These are phyloP conservation scores for Exocentrus adspersus DNA, from an alignment of 2,888 invertebrate genomes.

Conservation along the genomic window DNA sequence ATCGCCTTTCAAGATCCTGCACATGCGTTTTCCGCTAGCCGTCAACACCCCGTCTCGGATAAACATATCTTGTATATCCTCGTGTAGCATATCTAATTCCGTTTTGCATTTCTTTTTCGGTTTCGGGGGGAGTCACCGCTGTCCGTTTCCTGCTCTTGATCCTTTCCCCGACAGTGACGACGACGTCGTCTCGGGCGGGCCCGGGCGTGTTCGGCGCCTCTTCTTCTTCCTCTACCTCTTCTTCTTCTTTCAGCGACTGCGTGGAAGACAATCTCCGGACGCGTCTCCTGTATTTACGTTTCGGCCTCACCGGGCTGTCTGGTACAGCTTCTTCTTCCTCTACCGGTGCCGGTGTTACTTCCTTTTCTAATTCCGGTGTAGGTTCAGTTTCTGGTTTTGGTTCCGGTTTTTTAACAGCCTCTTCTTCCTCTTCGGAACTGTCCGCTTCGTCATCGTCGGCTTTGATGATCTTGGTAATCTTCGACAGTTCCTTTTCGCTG, in stretches of 20 bases:
- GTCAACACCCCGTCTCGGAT: slow-evolving; percentile 72
- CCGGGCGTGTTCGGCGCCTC: slow-evolving; percentile 37
- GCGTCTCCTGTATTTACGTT: slow-evolving; percentile 34
- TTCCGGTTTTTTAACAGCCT: slow-evolving; percentile 32
- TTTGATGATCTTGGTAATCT: slow-evolving; percentile 69
- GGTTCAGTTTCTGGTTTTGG: slow-evolving; percentile 12
- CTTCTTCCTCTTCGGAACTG: slow-evolving; percentile 60
- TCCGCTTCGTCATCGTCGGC: slow-evolving; percentile 69
- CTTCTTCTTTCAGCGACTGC: slow-evolving; percentile 35
- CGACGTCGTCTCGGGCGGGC: slow-evolving; percentile 51
- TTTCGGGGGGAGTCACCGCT: slow-evolving; percentile 18
- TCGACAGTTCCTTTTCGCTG: slow-evolving; percentile 62
- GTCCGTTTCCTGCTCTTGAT: slow-evolving; percentile 47
- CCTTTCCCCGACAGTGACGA: slow-evolving; percentile 47
- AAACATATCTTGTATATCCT: slow-evolving; percentile 77
- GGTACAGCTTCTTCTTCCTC: too few relatives aligned
- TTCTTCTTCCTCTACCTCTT: slow-evolving; percentile 28
- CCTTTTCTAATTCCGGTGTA: slow-evolving; percentile 3
- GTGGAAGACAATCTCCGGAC: slow-evolving; percentile 32
- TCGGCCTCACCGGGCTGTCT: slow-evolving; percentile 33
- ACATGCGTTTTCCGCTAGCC: slow-evolving; percentile 73
- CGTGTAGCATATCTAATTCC: slow-evolving; percentile 73
- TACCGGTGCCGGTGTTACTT: neutral
- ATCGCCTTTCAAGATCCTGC: slow-evolving; percentile 65
- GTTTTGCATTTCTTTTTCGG: slow-evolving; percentile 60